Evolutionary conservation across 2,797 vertebrate species (phyloP).

Genomic region (Malacoraja senta): DNA sequence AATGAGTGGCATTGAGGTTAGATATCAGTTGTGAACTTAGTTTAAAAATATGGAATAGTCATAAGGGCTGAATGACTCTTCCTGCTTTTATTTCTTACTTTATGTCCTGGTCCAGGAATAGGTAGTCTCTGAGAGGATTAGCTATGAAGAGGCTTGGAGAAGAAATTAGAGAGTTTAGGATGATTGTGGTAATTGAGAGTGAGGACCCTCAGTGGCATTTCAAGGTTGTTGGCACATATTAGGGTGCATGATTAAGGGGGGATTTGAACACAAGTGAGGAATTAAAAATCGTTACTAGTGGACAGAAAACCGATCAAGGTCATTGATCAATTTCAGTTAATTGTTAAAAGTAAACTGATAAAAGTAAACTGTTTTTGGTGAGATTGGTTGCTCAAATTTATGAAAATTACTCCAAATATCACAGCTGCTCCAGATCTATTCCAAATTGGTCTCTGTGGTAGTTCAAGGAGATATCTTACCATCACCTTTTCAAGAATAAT

Average conservation of each 20-base stretch:
- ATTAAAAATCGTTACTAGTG: background rate
- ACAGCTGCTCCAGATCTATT: background rate
- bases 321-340: background rate
- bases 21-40: no score
- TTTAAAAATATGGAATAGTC: no score
- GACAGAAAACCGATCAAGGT: background rate
- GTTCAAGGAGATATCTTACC: no score
- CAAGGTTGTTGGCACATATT: background rate
- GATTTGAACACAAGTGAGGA: background rate
- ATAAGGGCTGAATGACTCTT: no score
- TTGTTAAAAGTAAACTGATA: no score
- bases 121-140: no score
- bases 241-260: background rate
- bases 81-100: no score
- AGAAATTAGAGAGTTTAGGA: background rate
- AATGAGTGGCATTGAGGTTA: no score
- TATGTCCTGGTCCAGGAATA: background rate
- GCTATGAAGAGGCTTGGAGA: no score
- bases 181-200: no score
- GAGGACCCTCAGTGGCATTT: background rate
- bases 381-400: background rate
- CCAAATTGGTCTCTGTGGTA: background rate
- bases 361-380: background rate
- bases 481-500: no score
- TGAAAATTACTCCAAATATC: background rate